These are phyloP conservation scores for Channa maculata DNA, from an alignment of 2,113 vertebrate genomes.

Conservation along the genomic window DNA sequence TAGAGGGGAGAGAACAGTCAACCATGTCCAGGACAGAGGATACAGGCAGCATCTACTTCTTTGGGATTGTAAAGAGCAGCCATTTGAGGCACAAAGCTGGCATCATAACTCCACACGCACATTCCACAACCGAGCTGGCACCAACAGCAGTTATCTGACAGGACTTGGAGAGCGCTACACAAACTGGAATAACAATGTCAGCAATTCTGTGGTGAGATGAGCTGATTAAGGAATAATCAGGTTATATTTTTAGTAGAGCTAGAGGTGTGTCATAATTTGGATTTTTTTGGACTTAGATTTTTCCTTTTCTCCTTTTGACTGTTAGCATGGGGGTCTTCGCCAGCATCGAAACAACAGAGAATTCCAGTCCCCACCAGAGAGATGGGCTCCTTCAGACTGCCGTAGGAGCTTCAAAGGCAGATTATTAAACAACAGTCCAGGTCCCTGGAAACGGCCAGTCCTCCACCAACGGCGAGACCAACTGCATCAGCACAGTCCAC, in stretches of 20 bases:
- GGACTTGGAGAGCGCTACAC: constrained; percentile 77
- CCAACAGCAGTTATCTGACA: constrained; percentile 77
- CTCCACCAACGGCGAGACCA: constrained; percentile 71
- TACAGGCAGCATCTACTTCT: constrained; percentile 80
- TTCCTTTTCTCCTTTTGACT: neutral
- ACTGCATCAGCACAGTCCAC: constrained; percentile 67
- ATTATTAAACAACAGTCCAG: constrained; percentile 66
- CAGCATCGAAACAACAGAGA: constrained; percentile 84
- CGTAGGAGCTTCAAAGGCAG: constrained; percentile 70
- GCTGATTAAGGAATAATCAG: neutral
- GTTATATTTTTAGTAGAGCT: neutral
- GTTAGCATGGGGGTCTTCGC: constrained; percentile 78
- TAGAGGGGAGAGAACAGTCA: constrained; percentile 81
- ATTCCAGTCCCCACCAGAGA: constrained; percentile 81
- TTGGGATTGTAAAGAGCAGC: constrained; percentile 87
- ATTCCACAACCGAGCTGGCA: constrained; percentile 79
- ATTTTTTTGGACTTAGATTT: neutral
- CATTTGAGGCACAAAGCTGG: constrained; percentile 86
- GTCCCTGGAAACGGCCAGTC: constrained; percentile 76
- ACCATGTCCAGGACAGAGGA: constrained; percentile 85
- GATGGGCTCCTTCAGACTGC: constrained; percentile 81
- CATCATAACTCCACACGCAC: constrained; percentile 77
- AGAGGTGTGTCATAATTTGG: neutral
- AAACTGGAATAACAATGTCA: constrained; percentile 77
- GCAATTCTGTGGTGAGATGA: constrained; percentile 76